Conservation (phyloP, 2,888 invertebrate genomes). For the Agrotis puta region DNA sequence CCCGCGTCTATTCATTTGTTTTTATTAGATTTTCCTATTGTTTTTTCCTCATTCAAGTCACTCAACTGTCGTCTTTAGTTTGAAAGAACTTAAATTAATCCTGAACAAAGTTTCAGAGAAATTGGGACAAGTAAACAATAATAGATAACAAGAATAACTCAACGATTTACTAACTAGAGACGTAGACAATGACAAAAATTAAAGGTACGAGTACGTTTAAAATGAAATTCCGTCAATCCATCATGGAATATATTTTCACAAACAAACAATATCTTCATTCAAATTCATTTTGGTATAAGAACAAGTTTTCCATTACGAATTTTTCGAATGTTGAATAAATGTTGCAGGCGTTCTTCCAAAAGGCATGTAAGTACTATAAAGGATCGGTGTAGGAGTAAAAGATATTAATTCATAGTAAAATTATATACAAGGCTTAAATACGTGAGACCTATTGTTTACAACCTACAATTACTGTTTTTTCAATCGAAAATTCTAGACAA, state of each 20-base stretch:
- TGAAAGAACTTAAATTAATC: slow-evolving; percentile 50
- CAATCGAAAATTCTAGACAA: too few relatives aligned
- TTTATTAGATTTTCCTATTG: slow-evolving; percentile 55
- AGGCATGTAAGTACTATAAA: too few relatives aligned
- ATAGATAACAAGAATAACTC: slow-evolving; percentile 59
- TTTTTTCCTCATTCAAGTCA: slow-evolving; percentile 55
- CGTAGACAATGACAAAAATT: not conserved
- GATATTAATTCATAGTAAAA: too few relatives aligned
- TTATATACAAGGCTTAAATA: too few relatives aligned
- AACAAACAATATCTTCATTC: not conserved
- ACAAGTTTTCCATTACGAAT: slow-evolving; percentile 1
- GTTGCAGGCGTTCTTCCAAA: not conserved
- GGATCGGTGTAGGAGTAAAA: too few relatives aligned
- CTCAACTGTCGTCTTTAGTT: slow-evolving; percentile 46
- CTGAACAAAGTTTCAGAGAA: slow-evolving; percentile 58
- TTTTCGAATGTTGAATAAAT: slow-evolving; percentile 12
- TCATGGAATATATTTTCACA: not conserved
- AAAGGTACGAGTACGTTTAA: not conserved
- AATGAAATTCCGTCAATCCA: not conserved
- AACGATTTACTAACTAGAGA: slow-evolving; percentile 3
- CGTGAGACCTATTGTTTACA: too few relatives aligned
- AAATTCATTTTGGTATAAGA: slow-evolving; percentile 11
- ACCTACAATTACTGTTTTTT: too few relatives aligned
- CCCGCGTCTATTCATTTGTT: slow-evolving; percentile 49
- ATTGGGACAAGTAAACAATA: slow-evolving; percentile 63